Evolutionary conservation across 2,888 invertebrate genomes (phyloP).

Genomic region (Agrotis exclamationis): DNA sequence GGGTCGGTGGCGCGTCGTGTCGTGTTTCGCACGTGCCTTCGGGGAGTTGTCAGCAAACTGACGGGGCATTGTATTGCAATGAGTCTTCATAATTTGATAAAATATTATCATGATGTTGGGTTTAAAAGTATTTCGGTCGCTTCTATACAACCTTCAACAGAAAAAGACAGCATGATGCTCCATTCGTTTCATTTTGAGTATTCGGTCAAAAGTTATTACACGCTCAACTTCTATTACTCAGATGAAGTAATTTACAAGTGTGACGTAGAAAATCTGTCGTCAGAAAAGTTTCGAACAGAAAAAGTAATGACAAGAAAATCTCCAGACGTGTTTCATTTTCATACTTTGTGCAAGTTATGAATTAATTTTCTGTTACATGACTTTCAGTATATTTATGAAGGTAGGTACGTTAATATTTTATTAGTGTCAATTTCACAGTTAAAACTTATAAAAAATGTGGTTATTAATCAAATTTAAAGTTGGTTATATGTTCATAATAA

Average conservation of each 20-base stretch:
- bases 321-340: constrained; percentile 32
- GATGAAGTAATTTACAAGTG: constrained; percentile 10
- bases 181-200: not conserved
- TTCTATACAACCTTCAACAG: not conserved
- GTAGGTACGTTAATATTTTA: not conserved
- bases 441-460: too few species aligned
- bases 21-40: too few species aligned
- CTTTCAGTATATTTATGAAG: constrained; percentile 1
- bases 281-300: constrained; percentile 14
- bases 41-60: too few species aligned
- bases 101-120: too few species aligned
- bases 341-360: constrained; percentile 32
- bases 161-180: not conserved
- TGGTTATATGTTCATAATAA: too few species aligned
- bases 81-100: too few species aligned
- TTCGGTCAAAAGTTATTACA: not conserved
- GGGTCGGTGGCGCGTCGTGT: too few species aligned
- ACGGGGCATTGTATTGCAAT: too few species aligned
- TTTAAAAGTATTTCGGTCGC: not conserved
- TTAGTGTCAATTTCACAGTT: not conserved
- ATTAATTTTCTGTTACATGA: constrained; percentile 16
- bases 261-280: constrained; percentile 14
- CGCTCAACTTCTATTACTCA: not conserved
- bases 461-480: too few species aligned
- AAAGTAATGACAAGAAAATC: constrained; percentile 30